Evolutionary conservation across 2,797 vertebrate genomes (phyloP).

Genomic region (Leontopithecus rosalia): DNA sequence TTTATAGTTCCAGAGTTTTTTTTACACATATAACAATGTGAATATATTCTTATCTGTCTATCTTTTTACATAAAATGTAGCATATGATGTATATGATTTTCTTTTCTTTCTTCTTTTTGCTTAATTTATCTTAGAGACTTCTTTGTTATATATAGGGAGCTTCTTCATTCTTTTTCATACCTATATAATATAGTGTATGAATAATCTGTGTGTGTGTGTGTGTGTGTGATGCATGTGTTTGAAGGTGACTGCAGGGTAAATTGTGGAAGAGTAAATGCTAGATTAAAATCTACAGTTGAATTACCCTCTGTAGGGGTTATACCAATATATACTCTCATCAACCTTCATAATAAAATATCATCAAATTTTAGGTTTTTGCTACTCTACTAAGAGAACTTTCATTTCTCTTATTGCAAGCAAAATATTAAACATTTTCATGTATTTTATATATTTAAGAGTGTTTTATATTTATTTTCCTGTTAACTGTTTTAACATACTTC

Average conservation of each 20-base stretch:
- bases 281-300: not conserved
- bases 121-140: not conserved
- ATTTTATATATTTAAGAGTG: not conserved
- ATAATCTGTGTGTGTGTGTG: not conserved
- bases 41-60: not conserved
- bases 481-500: not conserved
- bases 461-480: not conserved
- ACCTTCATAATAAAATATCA: not conserved
- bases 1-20: not conserved
- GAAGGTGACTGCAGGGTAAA: not conserved
- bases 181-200: not conserved
- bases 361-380: not conserved
- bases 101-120: not conserved
- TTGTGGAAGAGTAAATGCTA: not conserved
- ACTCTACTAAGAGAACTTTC: not conserved
- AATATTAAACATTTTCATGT: not conserved
- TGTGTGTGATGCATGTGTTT: not conserved
- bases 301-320: not conserved
- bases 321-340: not conserved
- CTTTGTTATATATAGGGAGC: not conserved
- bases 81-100: not conserved
- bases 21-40: not conserved
- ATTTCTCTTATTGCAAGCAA: not conserved
- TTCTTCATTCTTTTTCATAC: not conserved
- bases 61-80: conserved; percentile 11